phyloP scores from a whole-genome alignment of 1,140 invertebrate genomes.

The Philaenus spumarius region DNA sequence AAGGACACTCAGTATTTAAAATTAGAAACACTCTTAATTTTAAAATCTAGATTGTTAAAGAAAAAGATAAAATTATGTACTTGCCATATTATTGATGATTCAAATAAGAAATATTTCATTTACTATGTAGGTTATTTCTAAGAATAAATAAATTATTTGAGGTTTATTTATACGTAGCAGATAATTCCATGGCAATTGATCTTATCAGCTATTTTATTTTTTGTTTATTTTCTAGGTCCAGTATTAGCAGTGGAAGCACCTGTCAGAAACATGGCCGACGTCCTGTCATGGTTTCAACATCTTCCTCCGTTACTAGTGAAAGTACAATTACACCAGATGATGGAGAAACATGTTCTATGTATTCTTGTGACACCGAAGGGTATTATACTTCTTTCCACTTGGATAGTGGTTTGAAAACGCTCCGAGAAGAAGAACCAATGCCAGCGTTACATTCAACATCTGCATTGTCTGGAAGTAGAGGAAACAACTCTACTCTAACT shows the following conservation, averaged over 20 bases:
- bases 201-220: too few relatives aligned
- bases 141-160: too few relatives aligned
- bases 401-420: slow-evolving; percentile 84
- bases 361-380: slow-evolving; percentile 93
- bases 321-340: slow-evolving; percentile 82
- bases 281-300: slow-evolving; percentile 36
- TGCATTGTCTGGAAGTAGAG: slow-evolving; percentile 42
- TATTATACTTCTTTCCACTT: slow-evolving; percentile 97
- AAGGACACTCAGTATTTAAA: too few relatives aligned
- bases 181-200: too few relatives aligned
- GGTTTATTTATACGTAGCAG: too few relatives aligned
- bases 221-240: slow-evolving; percentile 51
- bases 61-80: too few relatives aligned
- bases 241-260: slow-evolving; percentile 52
- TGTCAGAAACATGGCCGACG: slow-evolving; percentile 29
- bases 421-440: slow-evolving; percentile 70
- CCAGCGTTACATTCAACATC: slow-evolving; percentile 55
- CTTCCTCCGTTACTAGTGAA: slow-evolving; percentile 75
- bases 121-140: too few relatives aligned
- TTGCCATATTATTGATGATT: too few relatives aligned
- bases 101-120: too few relatives aligned
- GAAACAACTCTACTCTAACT: slow-evolving; percentile 40
- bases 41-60: too few relatives aligned
- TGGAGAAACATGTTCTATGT: slow-evolving; percentile 85
- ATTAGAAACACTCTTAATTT: too few relatives aligned